Evolutionary conservation across 2,888 invertebrate genomes (phyloP).

Genomic region (Drosophila robusta): DNA sequence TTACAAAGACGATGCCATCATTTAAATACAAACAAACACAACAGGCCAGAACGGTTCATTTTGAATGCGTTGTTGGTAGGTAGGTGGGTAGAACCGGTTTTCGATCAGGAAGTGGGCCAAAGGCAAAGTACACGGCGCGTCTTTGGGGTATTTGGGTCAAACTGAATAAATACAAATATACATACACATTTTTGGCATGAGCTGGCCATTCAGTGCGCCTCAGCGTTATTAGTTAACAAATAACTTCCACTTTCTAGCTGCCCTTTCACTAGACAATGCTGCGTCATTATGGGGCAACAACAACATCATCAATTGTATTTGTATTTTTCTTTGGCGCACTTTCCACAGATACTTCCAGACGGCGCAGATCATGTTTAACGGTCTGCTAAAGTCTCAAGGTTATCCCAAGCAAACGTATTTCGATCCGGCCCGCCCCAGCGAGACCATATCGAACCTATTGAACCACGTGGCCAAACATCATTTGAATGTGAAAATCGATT

Average conservation of each 20-base stretch:
- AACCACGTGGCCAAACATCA: constrained; percentile 90
- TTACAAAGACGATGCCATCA: constrained; percentile 62
- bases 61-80: constrained; percentile 2
- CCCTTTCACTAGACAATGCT: constrained; percentile 73
- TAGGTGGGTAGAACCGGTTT: constrained; percentile 59
- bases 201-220: constrained; percentile 18
- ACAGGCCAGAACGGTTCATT: constrained; percentile 45
- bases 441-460: constrained; percentile 89
- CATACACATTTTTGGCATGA: constrained; percentile 35
- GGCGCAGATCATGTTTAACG: constrained; percentile 90
- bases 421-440: constrained; percentile 89
- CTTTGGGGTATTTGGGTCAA: constrained; percentile 47
- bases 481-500: constrained; percentile 89
- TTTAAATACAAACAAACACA: constrained; percentile 57
- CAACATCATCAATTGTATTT: constrained; percentile 39
- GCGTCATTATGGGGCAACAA: constrained; percentile 50
- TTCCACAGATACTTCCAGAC: constrained; percentile 88
- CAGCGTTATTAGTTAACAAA: constrained; percentile 52
- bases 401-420: constrained; percentile 90
- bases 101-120: constrained; percentile 54
- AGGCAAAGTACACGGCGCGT: constrained; percentile 59
- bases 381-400: constrained; percentile 91
- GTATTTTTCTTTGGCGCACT: constrained; percentile 26
- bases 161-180: constrained; percentile 5
- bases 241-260: constrained; percentile 77